phyloP scores from a whole-genome alignment of 2,797 vertebrate species.

The Arremon aurantiirostris region DNA sequence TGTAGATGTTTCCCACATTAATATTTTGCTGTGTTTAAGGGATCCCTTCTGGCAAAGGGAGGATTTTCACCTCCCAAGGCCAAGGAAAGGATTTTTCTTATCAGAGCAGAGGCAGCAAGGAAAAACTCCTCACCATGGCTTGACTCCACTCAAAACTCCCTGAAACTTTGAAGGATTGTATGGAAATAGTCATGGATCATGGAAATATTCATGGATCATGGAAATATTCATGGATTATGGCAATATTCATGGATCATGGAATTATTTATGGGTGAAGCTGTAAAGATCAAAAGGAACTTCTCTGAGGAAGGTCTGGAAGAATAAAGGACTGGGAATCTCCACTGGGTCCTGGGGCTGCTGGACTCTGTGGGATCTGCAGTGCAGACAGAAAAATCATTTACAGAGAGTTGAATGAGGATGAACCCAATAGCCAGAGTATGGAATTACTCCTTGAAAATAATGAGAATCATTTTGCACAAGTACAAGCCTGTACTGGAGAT shows the following conservation, averaged over 20 bases:
- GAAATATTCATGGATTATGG: not conserved
- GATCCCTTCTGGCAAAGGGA: not conserved
- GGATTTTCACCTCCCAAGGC: not conserved
- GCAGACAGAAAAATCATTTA: not conserved
- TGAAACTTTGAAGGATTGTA: not conserved
- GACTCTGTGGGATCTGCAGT: not conserved
- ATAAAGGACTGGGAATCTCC: not conserved
- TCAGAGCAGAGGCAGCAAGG: not conserved
- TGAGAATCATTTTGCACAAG: not conserved
- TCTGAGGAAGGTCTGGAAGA: not conserved
- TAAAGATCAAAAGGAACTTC: not conserved
- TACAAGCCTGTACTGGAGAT: not conserved
- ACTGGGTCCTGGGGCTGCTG: not conserved
- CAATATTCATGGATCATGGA: not conserved
- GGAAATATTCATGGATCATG: not conserved
- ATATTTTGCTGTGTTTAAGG: not conserved
- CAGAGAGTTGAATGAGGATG: not conserved
- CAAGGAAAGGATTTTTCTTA: not conserved
- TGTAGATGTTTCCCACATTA: not conserved
- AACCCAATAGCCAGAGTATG: not conserved
- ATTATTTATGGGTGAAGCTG: not conserved
- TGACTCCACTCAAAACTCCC: not conserved
- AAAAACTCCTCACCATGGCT: not conserved
- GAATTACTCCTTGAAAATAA: slow-evolving; percentile 12
- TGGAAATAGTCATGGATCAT: not conserved